Percentiles rank a stretch among this genome's conserved stretches.
phyloP scores from a whole-genome alignment of 2,113 vertebrate genomes.

The Pedionomus torquatus region DNA sequence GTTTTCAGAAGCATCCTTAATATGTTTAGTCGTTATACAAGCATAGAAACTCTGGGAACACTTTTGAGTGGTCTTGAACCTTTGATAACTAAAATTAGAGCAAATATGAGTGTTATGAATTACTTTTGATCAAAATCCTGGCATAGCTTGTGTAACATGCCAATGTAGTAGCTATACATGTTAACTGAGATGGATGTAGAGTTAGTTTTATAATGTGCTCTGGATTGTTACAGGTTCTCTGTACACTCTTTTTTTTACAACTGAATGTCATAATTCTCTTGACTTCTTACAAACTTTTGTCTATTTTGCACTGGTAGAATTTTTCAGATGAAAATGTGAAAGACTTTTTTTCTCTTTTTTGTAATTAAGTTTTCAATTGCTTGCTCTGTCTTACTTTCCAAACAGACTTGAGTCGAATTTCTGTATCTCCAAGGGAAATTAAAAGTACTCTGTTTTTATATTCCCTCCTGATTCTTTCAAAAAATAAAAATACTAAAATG shows the following conservation, averaged over 20 bases:
- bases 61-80: not conserved
- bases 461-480: not conserved
- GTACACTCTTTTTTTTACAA: not conserved
- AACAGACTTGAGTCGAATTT: not conserved
- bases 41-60: not conserved
- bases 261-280: not conserved
- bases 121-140: not conserved
- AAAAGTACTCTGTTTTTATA: not conserved
- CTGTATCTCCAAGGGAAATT: not conserved
- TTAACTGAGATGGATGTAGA: not conserved
- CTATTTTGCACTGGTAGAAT: not conserved
- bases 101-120: not conserved
- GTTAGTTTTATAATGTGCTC: not conserved
- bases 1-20: not conserved
- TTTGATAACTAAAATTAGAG: not conserved
- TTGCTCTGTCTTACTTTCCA: not conserved
- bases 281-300: not conserved
- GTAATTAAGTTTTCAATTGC: not conserved
- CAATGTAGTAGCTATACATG: not conserved
- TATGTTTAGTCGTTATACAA: not conserved
- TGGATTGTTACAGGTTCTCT: not conserved
- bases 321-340: not conserved
- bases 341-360: not conserved
- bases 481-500: rapidly evolving
- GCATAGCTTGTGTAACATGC: not conserved